A percentile compares a stretch with the other conserved stretches of the same genome.
phyloP scores from a whole-genome alignment of 2,888 invertebrate species.

The Orthonychiurus folsomi region DNA sequence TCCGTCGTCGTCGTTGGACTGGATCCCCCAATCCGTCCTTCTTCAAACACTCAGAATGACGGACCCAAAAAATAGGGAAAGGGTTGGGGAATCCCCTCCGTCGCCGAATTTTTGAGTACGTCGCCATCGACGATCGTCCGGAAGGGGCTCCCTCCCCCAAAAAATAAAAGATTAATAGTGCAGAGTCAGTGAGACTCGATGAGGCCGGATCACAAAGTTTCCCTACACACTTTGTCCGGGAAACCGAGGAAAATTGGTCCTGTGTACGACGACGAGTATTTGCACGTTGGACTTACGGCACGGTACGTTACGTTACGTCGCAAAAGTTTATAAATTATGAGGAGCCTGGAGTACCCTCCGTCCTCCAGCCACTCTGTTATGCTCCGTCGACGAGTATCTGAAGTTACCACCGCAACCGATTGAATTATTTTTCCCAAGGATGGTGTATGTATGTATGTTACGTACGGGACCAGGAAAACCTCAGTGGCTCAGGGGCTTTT shows the following conservation, averaged over 20 bases:
- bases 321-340: constrained; percentile 1
- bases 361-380: not conserved
- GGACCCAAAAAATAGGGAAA: too few relatives aligned
- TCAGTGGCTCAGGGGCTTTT: too few relatives aligned
- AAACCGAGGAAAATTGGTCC: not conserved
- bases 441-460: too few relatives aligned
- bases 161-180: constrained; percentile 1
- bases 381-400: too few relatives aligned
- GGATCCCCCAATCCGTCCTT: too few relatives aligned
- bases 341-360: not conserved
- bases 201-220: not conserved
- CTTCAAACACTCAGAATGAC: too few relatives aligned
- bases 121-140: too few relatives aligned
- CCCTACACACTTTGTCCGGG: not conserved
- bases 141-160: too few relatives aligned
- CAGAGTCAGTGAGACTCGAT: not conserved
- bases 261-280: not conserved
- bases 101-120: too few relatives aligned
- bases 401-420: not conserved
- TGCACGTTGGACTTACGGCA: not conserved
- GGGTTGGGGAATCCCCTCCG: too few relatives aligned
- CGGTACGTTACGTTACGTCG: not conserved
- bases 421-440: not conserved
- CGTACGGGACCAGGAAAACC: too few relatives aligned
- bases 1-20: too few relatives aligned